These are phyloP conservation scores for Tiliacea aurago DNA, from an alignment of 2,888 invertebrate genomes.

Conservation along the genomic window DNA sequence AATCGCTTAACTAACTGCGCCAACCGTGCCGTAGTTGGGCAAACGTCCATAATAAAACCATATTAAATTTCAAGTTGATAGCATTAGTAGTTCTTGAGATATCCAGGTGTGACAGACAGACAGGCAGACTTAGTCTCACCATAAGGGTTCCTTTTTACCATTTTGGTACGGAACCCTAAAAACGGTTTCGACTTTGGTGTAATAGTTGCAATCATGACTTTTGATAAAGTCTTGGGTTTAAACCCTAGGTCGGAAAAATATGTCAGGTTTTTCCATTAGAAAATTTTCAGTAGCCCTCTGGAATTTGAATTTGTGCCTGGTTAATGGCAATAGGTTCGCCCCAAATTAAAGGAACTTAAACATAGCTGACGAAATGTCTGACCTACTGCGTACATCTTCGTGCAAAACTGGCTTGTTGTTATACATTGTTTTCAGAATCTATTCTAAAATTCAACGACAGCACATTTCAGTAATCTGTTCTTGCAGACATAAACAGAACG, in stretches of 20 bases:
- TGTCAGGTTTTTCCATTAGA: neutral
- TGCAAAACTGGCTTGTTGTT: neutral
- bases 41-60: too few relatives aligned
- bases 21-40: too few relatives aligned
- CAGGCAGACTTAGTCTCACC: too few relatives aligned
- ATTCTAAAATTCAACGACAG: conserved; percentile 36
- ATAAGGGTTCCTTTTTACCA: too few relatives aligned
- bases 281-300: neutral
- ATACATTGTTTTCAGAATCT: conserved; percentile 17
- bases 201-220: neutral
- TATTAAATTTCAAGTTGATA: too few relatives aligned
- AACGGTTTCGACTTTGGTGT: neutral
- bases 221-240: too few relatives aligned
- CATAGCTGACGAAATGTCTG: neutral
- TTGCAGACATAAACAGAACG: conserved; percentile 41
- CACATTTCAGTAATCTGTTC: conserved; percentile 38
- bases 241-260: neutral
- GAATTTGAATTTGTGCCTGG: neutral
- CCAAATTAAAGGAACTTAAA: neutral
- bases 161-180: too few relatives aligned
- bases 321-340: neutral
- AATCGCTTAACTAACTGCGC: too few relatives aligned
- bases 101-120: too few relatives aligned
- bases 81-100: too few relatives aligned
- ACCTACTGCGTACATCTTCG: too few relatives aligned